phyloP scores from a whole-genome alignment of 2,113 vertebrate species.

The Oryzias celebensis region DNA sequence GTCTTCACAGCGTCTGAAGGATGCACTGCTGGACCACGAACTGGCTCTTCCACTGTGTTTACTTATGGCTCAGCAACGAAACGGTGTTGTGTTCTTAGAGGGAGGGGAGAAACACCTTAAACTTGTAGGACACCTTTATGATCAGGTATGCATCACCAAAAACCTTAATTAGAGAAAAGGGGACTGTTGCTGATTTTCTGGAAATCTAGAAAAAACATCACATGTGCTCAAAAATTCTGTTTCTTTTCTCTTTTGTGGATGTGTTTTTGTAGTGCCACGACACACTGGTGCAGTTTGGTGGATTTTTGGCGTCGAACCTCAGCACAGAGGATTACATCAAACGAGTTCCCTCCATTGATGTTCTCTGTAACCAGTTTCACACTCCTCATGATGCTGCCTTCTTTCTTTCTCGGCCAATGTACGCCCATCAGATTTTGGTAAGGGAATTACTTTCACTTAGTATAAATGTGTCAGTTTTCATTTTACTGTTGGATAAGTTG shows the following conservation, averaged over 20 bases:
- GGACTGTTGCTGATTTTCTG: no score
- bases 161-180: no score
- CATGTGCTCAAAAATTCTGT: neutral
- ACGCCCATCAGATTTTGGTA: conserved; percentile 96
- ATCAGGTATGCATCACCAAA: conserved; percentile 81
- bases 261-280: conserved; percentile 87
- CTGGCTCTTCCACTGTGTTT: conserved; percentile 93
- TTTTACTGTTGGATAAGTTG: no score
- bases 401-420: conserved; percentile 97
- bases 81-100: conserved; percentile 92
- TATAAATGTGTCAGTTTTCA: no score
- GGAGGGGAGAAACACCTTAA: conserved; percentile 97
- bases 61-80: conserved; percentile 93
- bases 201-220: neutral
- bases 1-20: conserved; percentile 96
- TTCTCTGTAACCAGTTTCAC: conserved; percentile 97
- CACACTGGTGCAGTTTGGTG: conserved; percentile 96
- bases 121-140: conserved; percentile 96
- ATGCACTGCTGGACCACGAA: conserved; percentile 91
- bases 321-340: conserved; percentile 99
- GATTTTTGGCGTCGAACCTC: conserved; percentile 97
- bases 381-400: conserved; percentile 97
- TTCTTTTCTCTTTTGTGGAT: neutral
- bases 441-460: conserved; percentile 60
- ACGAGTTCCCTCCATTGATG: conserved; percentile 93